phyloP scores from a whole-genome alignment of 2,797 vertebrate species.

The Gouania willdenowi region DNA sequence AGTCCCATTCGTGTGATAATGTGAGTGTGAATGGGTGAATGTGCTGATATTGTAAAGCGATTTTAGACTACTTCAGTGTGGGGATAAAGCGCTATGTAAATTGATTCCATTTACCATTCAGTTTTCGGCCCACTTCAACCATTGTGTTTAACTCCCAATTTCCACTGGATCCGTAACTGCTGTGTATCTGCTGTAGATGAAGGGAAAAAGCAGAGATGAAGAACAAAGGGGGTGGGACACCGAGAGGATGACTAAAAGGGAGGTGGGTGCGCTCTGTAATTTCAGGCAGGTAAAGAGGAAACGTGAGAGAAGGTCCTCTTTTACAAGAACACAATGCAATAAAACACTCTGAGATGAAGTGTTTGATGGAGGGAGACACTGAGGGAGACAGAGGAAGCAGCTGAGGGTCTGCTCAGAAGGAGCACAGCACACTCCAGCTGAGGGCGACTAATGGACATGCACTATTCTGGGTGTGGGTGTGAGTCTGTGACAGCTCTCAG shows the following conservation, averaged over 20 bases:
- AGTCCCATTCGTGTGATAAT: too few species aligned
- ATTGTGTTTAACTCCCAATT: too few species aligned
- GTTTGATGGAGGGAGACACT: constrained; percentile 46
- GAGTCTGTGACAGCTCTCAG: constrained; percentile 32
- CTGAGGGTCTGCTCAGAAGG: constrained; percentile 1
- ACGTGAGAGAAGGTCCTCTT: constrained; percentile 44
- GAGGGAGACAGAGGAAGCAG: constrained; percentile 18
- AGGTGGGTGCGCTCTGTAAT: constrained; percentile 25
- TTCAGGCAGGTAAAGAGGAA: background rate
- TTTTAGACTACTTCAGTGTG: too few species aligned
- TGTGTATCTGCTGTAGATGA: too few species aligned
- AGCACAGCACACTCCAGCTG: constrained; percentile 4
- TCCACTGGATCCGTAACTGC: too few species aligned
- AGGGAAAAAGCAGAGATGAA: constrained; percentile 42
- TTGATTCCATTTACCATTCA: too few species aligned
- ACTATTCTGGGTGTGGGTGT: constrained; percentile 37
- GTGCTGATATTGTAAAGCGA: too few species aligned
- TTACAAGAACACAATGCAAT: constrained; percentile 60
- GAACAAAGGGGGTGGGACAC: constrained; percentile 38
- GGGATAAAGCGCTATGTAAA: too few species aligned
- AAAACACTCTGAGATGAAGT: constrained; percentile 59
- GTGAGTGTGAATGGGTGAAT: too few species aligned
- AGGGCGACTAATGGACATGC: constrained; percentile 24
- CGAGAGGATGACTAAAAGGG: constrained; percentile 10
- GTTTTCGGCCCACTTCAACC: too few species aligned